phyloP scores from a whole-genome alignment of 2,888 invertebrate species.

The Ophonus ardosiacus region DNA sequence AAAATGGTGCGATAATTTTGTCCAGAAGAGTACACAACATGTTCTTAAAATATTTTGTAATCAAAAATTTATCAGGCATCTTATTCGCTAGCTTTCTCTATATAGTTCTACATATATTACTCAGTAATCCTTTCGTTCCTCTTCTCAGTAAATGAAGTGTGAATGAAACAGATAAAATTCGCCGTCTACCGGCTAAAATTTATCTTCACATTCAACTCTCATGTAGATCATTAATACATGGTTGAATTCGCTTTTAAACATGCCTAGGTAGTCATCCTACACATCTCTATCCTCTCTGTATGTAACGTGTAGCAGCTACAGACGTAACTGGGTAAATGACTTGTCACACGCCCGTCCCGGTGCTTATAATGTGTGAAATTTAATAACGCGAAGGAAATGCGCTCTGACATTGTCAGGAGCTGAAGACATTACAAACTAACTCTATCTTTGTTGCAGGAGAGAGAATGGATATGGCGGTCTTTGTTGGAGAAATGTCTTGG shows the following conservation, averaged over 20 bases:
- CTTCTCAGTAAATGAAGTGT: neutral
- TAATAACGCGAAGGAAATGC: conserved; percentile 40
- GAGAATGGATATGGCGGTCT: neutral
- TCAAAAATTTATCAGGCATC: neutral
- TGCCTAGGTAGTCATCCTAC: neutral
- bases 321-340: conserved; percentile 1
- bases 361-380: conserved; percentile 38
- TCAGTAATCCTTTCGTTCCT: neutral
- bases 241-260: neutral
- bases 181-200: neutral
- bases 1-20: no score
- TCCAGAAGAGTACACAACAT: no score
- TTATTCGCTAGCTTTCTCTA: neutral
- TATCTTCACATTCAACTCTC: neutral
- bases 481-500: neutral
- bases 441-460: neutral
- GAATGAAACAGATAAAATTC: conserved; percentile 1
- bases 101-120: neutral
- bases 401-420: conserved; percentile 11
- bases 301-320: neutral
- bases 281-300: neutral
- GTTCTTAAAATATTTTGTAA: neutral
- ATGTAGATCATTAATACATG: conserved; percentile 14
- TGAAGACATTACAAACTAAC: neutral
- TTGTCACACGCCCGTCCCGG: conserved; percentile 17